phyloP scores from a whole-genome alignment of 2,797 vertebrate species.

The Cichlasoma orientale region DNA sequence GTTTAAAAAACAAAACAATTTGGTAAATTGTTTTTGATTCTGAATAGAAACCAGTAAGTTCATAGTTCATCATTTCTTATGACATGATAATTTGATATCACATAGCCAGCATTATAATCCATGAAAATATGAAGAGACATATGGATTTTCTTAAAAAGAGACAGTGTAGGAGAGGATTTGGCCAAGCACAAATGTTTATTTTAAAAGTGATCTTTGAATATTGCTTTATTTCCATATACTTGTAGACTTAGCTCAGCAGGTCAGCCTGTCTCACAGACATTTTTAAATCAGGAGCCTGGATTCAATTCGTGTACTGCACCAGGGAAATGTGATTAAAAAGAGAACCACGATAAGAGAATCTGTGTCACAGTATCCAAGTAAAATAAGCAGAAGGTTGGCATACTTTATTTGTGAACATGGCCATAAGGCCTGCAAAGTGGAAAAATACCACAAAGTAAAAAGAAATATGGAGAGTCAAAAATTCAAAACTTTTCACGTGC shows the following conservation, averaged over 20 bases:
- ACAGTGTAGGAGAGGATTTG: constrained; percentile 40
- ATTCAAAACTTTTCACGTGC: constrained; percentile 66
- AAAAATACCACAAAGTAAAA: constrained; percentile 68
- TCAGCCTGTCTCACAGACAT: constrained; percentile 32
- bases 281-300: constrained; percentile 53
- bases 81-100: constrained; percentile 41
- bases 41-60: constrained; percentile 44
- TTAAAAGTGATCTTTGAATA: constrained; percentile 74
- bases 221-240: constrained; percentile 76
- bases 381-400: constrained; percentile 68
- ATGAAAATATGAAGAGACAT: constrained; percentile 54
- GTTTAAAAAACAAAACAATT: neutral
- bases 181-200: constrained; percentile 74
- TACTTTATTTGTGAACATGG: constrained; percentile 73
- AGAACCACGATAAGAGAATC: constrained; percentile 72
- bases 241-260: constrained; percentile 50
- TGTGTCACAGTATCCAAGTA: constrained; percentile 68
- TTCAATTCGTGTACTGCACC: constrained; percentile 52
- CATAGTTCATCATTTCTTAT: constrained; percentile 26
- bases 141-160: constrained; percentile 64
- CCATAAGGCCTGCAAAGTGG: constrained; percentile 30
- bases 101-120: constrained; percentile 52
- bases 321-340: constrained; percentile 56
- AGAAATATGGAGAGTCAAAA: constrained; percentile 59
- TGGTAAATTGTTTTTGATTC: constrained; percentile 38